Conservation (phyloP, 1,140 invertebrate species). For the Micrasema minimum region DNA sequence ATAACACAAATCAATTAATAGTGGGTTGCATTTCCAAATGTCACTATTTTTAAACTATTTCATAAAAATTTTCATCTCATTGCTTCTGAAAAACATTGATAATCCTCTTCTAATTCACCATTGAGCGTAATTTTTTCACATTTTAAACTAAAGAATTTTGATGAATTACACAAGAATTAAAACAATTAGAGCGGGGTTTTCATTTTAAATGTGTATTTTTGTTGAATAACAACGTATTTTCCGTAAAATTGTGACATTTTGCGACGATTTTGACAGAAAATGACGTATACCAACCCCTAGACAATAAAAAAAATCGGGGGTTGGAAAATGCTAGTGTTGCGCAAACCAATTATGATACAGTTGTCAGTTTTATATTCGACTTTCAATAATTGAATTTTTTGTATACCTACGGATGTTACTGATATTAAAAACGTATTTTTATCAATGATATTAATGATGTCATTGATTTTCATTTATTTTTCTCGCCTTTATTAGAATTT, state of each 20-base stretch:
- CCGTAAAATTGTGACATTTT: conserved; percentile 8
- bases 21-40: background rate
- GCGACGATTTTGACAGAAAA: background rate
- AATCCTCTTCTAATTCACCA: background rate
- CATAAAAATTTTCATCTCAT: background rate
- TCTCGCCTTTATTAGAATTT: too few species aligned
- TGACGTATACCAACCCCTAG: conserved; percentile 29
- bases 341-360: too few species aligned
- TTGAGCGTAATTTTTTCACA: background rate
- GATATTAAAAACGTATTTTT: too few species aligned
- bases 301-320: conserved; percentile 13
- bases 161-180: too few species aligned
- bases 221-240: conserved; percentile 1
- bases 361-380: too few species aligned
- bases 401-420: too few species aligned
- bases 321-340: too few species aligned
- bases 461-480: too few species aligned
- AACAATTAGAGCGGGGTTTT: too few species aligned
- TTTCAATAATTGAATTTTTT: too few species aligned
- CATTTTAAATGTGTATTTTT: background rate
- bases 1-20: too few species aligned
- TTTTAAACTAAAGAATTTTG: background rate
- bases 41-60: conserved; percentile 10
- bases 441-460: too few species aligned
- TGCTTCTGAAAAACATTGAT: background rate